Base-by-base conservation (phyloP, 2,797 vertebrate genomes). In the Pyrocephalus nanus region DNA sequence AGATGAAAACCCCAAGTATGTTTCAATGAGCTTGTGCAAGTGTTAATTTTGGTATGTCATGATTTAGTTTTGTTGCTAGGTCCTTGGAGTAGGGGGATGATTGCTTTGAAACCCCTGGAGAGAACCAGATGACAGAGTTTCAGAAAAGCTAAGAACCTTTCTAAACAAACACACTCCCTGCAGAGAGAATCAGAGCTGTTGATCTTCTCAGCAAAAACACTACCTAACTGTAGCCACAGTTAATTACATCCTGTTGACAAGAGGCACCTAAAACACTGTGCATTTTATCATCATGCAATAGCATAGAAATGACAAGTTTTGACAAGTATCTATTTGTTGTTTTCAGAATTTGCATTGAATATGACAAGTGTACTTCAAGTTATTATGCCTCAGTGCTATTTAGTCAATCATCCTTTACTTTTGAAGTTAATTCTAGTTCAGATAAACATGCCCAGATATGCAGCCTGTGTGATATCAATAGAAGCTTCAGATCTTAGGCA, bases 301-400 rank as follows among this genome's bases (percentile, higher is more conserved):
- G 61, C 22, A 82, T 70, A 89, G 15, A 96, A 92, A 89, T 94
- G 94, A 92, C 94, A 95, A 65, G n/a, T 97, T 95, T 93, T 97
- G 97, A 97, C 96, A 97, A 93, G 77, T 51, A 91, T 92, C 73
- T 96, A 90, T 96, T 95, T 95, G 89, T 78, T 96, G 66, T 93
- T 97, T 95, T 88, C 45, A 86, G 54, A 92, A 92, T 96, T 91
- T 94, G 40, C 90, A 91, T 75, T 51, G 29, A 76, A 40, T 76
- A 80, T 90, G 95, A 96, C 94, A 97, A 91, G 76, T 38, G 36
- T 91, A 81, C 48, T 86, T 94, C 88, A 94, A 92, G 45, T 40
- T 81, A 83, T 82, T 86, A 80, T 71, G 26, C 34, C 48, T 85
- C 79, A 8, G 38, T 64, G 70, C 30, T 76, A 32, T 80, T 93